Conservation (phyloP, 1,140 invertebrate genomes). For the Thalassaphorura encarpata region DNA sequence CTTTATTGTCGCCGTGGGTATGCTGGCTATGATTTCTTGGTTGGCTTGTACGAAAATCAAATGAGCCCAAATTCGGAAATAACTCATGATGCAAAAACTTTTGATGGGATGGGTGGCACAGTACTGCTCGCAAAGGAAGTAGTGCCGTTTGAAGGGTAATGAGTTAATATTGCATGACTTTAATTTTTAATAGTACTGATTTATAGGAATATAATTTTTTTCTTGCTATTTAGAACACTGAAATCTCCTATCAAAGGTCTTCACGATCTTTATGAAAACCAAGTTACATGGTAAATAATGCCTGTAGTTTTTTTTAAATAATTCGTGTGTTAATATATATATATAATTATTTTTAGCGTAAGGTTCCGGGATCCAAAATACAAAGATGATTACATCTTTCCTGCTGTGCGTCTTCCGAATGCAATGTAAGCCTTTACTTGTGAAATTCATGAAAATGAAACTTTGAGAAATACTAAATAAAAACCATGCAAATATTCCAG, state of each 20-base stretch:
- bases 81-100: slow-evolving; percentile 40
- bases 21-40: slow-evolving; percentile 55
- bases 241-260: slow-evolving; percentile 59
- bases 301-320: background rate
- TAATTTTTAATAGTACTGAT: background rate
- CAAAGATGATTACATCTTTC: slow-evolving; percentile 61
- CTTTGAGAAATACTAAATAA: slow-evolving; percentile 2
- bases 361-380: slow-evolving; percentile 72
- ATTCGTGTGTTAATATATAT: slow-evolving; percentile 6
- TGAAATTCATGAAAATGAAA: background rate
- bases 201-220: background rate
- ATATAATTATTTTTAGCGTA: slow-evolving; percentile 50
- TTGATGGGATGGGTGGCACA: slow-evolving; percentile 62
- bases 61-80: slow-evolving; percentile 42
- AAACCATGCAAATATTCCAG: slow-evolving; percentile 33
- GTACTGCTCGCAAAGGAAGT: slow-evolving; percentile 58
- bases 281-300: slow-evolving; percentile 41
- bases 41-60: slow-evolving; percentile 54
- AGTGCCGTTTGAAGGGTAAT: slow-evolving; percentile 53
- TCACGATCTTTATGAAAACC: slow-evolving; percentile 45
- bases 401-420: slow-evolving; percentile 55
- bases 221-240: slow-evolving; percentile 43
- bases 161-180: too few relatives aligned
- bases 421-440: slow-evolving; percentile 41
- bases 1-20: slow-evolving; percentile 65